Conservation (phyloP, 92 coral and sea anemone species). For the Hydrozoanthus gracilis region DNA sequence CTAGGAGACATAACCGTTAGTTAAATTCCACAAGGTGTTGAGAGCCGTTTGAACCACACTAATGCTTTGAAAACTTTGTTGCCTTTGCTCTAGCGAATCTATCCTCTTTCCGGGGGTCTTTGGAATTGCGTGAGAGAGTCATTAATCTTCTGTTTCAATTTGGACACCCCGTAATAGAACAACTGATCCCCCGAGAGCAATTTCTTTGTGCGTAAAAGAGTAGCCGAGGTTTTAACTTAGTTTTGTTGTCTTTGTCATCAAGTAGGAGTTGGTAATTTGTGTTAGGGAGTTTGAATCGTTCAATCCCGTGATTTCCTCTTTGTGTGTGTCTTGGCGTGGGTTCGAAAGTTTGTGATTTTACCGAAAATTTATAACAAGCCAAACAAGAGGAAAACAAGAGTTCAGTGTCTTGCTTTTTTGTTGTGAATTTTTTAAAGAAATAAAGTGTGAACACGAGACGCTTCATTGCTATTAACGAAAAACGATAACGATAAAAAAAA, state of each 20-base stretch:
- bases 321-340: not conserved
- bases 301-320: not conserved
- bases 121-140: not conserved
- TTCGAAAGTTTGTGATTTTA: not conserved
- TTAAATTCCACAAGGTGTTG: constrained; percentile 9
- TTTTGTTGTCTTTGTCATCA: not conserved
- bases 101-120: not conserved
- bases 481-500: too few relatives aligned
- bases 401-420: too few relatives aligned
- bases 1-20: constrained; percentile 8
- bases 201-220: not conserved
- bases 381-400: not conserved
- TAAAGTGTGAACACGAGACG: too few relatives aligned
- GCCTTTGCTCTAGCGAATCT: not conserved
- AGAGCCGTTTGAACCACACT: constrained; percentile 22
- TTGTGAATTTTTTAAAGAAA: too few relatives aligned
- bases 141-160: constrained; percentile 2
- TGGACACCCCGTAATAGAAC: not conserved
- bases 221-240: not conserved
- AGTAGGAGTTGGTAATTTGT: not conserved
- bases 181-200: constrained; percentile 27
- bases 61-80: not conserved
- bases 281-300: not conserved
- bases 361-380: not conserved
- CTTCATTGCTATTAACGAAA: too few relatives aligned